These are phyloP conservation scores for Misgurnus mizolepis DNA, from an alignment of 2,113 vertebrate genomes.

Conservation along the genomic window DNA sequence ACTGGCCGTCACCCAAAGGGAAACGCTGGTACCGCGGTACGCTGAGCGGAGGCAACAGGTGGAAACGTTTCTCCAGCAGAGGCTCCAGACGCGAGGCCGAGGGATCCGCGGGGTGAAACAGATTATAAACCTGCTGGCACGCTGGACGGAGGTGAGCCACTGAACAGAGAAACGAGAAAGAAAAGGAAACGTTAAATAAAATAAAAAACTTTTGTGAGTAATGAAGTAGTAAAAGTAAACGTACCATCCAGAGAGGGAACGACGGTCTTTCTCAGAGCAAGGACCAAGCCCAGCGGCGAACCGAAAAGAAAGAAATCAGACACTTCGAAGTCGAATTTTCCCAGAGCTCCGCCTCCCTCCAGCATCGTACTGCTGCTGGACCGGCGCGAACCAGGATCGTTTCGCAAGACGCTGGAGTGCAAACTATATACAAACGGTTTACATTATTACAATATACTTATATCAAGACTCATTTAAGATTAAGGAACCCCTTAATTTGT, in stretches of 20 bases:
- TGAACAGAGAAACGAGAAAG: constrained; percentile 48
- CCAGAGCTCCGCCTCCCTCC: constrained; percentile 79
- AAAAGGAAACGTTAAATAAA: not conserved
- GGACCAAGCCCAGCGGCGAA: constrained; percentile 90
- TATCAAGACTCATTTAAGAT: too few species aligned
- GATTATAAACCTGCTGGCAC: constrained; percentile 97
- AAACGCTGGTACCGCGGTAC: constrained; percentile 96
- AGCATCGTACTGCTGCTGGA: constrained; percentile 91
- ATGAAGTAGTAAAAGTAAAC: not conserved
- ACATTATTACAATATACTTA: not conserved
- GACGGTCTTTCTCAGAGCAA: constrained; percentile 94
- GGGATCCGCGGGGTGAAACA: constrained; percentile 96
- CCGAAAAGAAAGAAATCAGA: constrained; percentile 96
- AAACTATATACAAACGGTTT: constrained; percentile 73
- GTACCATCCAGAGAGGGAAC: constrained; percentile 88
- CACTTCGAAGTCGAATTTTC: constrained; percentile 93
- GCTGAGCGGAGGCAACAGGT: constrained; percentile 87
- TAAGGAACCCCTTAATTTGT: too few species aligned
- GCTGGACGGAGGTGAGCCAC: constrained; percentile 87
- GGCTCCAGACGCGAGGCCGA: constrained; percentile 96
- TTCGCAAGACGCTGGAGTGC: constrained; percentile 87
- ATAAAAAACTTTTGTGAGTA: not conserved
- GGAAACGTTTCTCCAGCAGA: constrained; percentile 91
- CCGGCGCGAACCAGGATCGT: constrained; percentile 80
- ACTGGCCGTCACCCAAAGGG: constrained; percentile 92